phyloP scores from a whole-genome alignment of 2,888 invertebrate species.

The Thymelicus sylvestris region DNA sequence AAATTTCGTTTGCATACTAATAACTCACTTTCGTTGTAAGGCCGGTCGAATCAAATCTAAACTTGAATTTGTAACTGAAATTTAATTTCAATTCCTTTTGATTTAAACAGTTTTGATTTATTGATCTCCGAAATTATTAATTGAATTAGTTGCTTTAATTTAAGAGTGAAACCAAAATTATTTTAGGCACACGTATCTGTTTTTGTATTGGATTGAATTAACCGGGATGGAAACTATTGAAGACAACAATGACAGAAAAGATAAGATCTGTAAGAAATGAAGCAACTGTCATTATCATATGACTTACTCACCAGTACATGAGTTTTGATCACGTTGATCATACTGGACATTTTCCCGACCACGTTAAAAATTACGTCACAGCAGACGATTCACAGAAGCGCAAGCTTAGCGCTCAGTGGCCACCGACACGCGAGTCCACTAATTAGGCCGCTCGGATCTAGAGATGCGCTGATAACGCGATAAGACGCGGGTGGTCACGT shows the following conservation, averaged over 20 bases:
- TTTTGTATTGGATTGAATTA: too few species aligned
- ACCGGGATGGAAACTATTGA: too few species aligned
- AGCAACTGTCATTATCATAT: too few species aligned
- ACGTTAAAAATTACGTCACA: neutral
- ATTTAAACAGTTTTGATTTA: neutral
- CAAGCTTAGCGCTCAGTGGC: slow-evolving; percentile 50
- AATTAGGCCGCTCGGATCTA: slow-evolving; percentile 68
- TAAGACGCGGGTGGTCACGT: slow-evolving; percentile 59
- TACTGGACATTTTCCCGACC: neutral
- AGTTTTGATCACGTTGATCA: neutral
- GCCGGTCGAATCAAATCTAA: slow-evolving; percentile 14
- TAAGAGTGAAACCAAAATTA: neutral
- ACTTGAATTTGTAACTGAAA: slow-evolving; percentile 4
- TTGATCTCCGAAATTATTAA: neutral
- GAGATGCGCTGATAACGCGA: slow-evolving; percentile 62
- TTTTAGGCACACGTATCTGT: too few species aligned
- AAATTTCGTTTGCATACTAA: slow-evolving; percentile 27
- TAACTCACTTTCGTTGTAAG: slow-evolving; percentile 29
- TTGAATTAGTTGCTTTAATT: neutral
- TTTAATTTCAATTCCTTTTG: slow-evolving; percentile 1
- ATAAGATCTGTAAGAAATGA: too few species aligned
- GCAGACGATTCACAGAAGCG: slow-evolving; percentile 40
- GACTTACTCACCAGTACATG: too few species aligned
- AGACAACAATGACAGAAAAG: too few species aligned
- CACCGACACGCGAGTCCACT: slow-evolving; percentile 61